Percentiles rank a stretch among this genome's conserved stretches.
Evolutionary conservation across 2,888 invertebrate species (phyloP).

Genomic region (Aricia artaxerxes): DNA sequence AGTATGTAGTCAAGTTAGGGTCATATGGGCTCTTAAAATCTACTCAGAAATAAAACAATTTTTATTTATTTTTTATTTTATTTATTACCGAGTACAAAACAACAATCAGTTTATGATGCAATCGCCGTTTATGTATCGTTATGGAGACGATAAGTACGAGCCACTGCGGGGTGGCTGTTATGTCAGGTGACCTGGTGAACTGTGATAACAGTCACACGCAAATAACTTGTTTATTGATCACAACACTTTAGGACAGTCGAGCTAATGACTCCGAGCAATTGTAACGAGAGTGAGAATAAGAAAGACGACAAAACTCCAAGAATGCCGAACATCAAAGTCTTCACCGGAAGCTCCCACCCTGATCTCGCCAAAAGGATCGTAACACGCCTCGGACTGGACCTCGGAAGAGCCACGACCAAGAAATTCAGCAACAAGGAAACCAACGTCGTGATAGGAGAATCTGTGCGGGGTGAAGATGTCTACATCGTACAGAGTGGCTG

Average conservation of each 20-base stretch:
- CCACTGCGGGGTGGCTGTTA: constrained; percentile 55
- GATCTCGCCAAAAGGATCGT: constrained; percentile 98
- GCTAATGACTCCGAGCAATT: constrained; percentile 63
- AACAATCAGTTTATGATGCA: constrained; percentile 44
- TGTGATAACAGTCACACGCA: constrained; percentile 60
- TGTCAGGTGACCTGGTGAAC: constrained; percentile 66
- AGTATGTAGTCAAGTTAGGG: too few relatives aligned
- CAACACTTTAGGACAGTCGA: constrained; percentile 45
- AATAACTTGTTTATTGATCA: constrained; percentile 58
- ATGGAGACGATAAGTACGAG: constrained; percentile 49
- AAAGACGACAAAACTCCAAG: constrained; percentile 49
- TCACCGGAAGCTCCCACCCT: constrained; percentile 98
- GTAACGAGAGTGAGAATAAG: constrained; percentile 42
- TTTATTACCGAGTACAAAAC: constrained; percentile 3
- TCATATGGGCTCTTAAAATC: too few relatives aligned
- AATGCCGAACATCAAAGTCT: constrained; percentile 99
- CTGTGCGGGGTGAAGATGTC: constrained; percentile 95
- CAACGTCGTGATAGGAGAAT: constrained; percentile 95
- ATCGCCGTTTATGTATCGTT: constrained; percentile 41
- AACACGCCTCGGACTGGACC: constrained; percentile 94
- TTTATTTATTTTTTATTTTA: too few relatives aligned
- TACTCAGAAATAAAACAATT: too few relatives aligned
- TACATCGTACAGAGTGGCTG: constrained; percentile 95
- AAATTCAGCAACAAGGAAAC: constrained; percentile 99
- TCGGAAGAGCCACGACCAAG: constrained; percentile 98